These are phyloP conservation scores for Lutraria lutraria DNA, from an alignment of 2,888 invertebrate species.

Conservation along the genomic window DNA sequence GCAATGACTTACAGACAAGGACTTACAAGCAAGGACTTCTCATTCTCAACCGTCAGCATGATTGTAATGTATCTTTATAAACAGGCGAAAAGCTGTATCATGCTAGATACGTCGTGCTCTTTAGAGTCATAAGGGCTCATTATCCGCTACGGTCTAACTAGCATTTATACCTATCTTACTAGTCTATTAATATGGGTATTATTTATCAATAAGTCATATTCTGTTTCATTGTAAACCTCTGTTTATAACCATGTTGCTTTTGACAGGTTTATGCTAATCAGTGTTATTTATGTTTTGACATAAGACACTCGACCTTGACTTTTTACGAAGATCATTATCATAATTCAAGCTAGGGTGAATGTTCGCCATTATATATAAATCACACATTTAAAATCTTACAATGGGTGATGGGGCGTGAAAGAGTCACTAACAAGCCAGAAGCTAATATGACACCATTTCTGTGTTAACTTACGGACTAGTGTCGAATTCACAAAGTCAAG, in stretches of 20 bases:
- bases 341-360: background rate
- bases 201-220: too few species aligned
- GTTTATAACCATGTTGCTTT: background rate
- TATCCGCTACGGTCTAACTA: too few species aligned
- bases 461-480: background rate
- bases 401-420: background rate
- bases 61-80: too few species aligned
- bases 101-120: too few species aligned
- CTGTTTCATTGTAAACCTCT: background rate
- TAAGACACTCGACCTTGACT: background rate
- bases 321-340: background rate
- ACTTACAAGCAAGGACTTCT: too few species aligned
- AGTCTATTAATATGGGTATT: too few species aligned
- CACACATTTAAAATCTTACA: background rate
- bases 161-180: too few species aligned
- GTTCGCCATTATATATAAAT: background rate
- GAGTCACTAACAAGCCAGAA: background rate
- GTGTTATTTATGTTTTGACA: background rate
- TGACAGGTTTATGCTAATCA: background rate
- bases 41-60: too few species aligned
- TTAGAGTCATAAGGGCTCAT: too few species aligned
- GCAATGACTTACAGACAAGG: too few species aligned
- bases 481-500: too few species aligned
- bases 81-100: too few species aligned
- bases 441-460: background rate